These are phyloP conservation scores for Ptilodon capucinus DNA, from an alignment of 2,888 invertebrate species.

Conservation along the genomic window DNA sequence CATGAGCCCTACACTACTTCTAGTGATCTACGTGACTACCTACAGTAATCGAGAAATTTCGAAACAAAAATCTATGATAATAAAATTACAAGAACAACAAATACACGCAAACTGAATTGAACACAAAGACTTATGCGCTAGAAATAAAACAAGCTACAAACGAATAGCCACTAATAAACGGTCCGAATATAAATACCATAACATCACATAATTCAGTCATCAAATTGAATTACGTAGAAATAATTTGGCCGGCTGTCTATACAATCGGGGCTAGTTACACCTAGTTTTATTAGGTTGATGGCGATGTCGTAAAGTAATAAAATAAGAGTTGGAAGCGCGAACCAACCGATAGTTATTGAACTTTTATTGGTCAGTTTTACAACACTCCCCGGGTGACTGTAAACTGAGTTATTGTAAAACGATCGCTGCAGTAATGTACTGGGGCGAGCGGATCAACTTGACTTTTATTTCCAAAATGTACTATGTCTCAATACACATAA, in stretches of 20 bases:
- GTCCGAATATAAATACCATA: constrained; percentile 39
- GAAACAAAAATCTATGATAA: constrained; percentile 18
- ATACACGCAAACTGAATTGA: constrained; percentile 13
- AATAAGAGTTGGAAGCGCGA: constrained; percentile 78
- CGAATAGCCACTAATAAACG: constrained; percentile 31
- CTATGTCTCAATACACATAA: too few relatives aligned
- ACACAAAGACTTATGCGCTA: constrained; percentile 19
- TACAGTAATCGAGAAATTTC: constrained; percentile 18
- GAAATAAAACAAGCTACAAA: constrained; percentile 27
- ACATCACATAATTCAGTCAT: constrained; percentile 40
- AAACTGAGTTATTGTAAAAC: constrained; percentile 46
- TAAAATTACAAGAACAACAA: constrained; percentile 28
- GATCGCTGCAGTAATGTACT: constrained; percentile 18
- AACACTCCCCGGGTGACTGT: constrained; percentile 71
- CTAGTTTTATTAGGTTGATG: constrained; percentile 58
- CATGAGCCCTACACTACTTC: too few relatives aligned
- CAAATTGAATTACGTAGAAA: constrained; percentile 35
- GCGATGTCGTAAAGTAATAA: constrained; percentile 72
- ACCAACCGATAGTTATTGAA: constrained; percentile 81
- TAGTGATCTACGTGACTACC: too few relatives aligned
- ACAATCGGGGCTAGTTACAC: constrained; percentile 45
- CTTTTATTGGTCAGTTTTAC: constrained; percentile 83
- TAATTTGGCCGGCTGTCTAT: constrained; percentile 33
- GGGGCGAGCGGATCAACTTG: too few relatives aligned
- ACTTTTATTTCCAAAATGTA: too few relatives aligned